A percentile compares a stretch with the other conserved stretches of the same genome.
phyloP scores from a whole-genome alignment of 2,888 invertebrate genomes.

The Rhingia campestris region DNA sequence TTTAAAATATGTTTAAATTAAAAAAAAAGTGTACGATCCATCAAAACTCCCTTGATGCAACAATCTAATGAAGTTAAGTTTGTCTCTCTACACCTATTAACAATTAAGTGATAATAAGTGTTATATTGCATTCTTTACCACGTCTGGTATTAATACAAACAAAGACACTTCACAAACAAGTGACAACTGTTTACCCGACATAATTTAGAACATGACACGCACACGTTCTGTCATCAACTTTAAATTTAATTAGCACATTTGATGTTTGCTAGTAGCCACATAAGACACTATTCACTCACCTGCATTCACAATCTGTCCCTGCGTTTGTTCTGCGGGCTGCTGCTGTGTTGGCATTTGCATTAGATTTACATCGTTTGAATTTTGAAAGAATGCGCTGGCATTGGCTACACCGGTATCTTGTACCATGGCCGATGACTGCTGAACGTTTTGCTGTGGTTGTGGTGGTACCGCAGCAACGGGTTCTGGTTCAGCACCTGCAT shows the following conservation, averaged over 20 bases:
- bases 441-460: not conserved
- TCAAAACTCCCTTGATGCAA: too few relatives aligned
- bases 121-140: too few relatives aligned
- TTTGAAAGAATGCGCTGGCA: conserved; percentile 65
- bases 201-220: not conserved
- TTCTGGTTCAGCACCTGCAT: conserved; percentile 14
- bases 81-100: too few relatives aligned
- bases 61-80: too few relatives aligned
- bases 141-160: too few relatives aligned
- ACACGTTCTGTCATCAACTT: not conserved
- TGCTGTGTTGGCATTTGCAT: conserved; percentile 47
- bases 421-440: conserved; percentile 12
- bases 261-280: not conserved
- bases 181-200: not conserved
- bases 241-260: conserved; percentile 11
- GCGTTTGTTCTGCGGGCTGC: conserved; percentile 18
- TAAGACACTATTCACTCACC: conserved; percentile 29
- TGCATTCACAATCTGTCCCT: conserved; percentile 9
- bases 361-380: conserved; percentile 35
- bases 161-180: too few relatives aligned
- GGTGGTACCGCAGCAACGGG: not conserved
- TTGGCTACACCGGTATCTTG: conserved; percentile 11
- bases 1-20: not conserved
- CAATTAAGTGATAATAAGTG: too few relatives aligned
- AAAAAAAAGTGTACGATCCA: not conserved